Evolutionary conservation across 2,888 invertebrate genomes (phyloP).

Genomic region (Cotesia congregata): DNA sequence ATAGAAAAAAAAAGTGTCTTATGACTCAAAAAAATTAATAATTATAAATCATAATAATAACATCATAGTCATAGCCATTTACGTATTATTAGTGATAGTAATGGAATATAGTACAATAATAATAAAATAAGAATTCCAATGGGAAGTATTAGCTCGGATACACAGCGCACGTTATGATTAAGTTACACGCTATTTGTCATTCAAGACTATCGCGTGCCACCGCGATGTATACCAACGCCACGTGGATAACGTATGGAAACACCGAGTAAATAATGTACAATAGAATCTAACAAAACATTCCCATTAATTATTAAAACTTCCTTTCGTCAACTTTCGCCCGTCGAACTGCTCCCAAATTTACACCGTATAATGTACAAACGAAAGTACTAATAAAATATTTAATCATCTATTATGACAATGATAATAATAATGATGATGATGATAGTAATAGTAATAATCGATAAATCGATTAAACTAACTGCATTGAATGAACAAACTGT

Average conservation of each 20-base stretch:
- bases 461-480: not conserved
- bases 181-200: slow-evolving; percentile 18
- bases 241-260: slow-evolving; percentile 32
- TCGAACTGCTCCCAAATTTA: no score
- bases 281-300: not conserved
- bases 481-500: not conserved
- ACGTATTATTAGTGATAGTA: no score
- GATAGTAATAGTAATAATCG: not conserved
- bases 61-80: no score
- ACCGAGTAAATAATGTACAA: not conserved
- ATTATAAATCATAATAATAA: no score
- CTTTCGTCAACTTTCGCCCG: not conserved
- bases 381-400: no score
- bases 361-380: no score
- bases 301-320: not conserved
- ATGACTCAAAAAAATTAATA: no score
- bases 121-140: not conserved
- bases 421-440: no score
- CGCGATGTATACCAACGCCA: slow-evolving; percentile 12
- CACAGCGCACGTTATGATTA: not conserved
- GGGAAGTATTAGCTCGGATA: not conserved
- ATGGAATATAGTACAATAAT: no score
- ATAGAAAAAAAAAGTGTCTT: no score
- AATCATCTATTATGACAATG: not conserved
- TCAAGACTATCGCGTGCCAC: slow-evolving; percentile 6